phyloP scores from a whole-genome alignment of 2,113 vertebrate species.

The Xiphias gladius region DNA sequence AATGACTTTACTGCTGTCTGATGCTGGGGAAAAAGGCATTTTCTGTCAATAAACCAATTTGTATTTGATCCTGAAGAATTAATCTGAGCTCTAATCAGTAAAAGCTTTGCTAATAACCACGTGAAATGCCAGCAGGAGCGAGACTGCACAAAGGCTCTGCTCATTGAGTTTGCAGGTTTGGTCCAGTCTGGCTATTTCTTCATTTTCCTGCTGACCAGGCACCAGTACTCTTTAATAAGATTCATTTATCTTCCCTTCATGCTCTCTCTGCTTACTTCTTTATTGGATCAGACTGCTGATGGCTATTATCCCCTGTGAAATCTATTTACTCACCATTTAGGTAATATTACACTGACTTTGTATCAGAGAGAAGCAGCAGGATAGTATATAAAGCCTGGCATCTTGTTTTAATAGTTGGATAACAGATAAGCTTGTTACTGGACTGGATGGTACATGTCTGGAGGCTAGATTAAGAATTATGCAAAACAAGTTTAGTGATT shows the following conservation, averaged over 20 bases:
- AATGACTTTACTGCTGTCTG: neutral
- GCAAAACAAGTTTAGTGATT: constrained; percentile 16
- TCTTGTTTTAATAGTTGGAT: constrained; percentile 41
- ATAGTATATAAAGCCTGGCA: constrained; percentile 42
- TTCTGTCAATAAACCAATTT: neutral
- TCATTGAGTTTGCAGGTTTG: constrained; percentile 24
- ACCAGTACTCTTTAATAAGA: constrained; percentile 69
- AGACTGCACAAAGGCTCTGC: neutral
- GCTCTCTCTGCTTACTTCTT: constrained; percentile 53
- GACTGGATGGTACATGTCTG: constrained; percentile 19
- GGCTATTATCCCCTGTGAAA: constrained; percentile 67
- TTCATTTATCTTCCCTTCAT: constrained; percentile 69
- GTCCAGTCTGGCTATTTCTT: constrained; percentile 50
- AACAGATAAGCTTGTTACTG: constrained; percentile 45
- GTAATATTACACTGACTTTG: constrained; percentile 62
- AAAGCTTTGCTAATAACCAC: constrained; percentile 30
- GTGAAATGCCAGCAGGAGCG: constrained; percentile 40
- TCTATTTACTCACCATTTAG: constrained; percentile 70
- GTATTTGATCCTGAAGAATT: constrained; percentile 24
- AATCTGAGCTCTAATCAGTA: constrained; percentile 11
- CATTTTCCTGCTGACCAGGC: constrained; percentile 73
- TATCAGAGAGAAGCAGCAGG: constrained; percentile 37
- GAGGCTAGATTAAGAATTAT: constrained; percentile 22
- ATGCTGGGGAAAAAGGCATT: neutral
- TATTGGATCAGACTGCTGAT: constrained; percentile 67